Evolutionary conservation across 2,113 vertebrate species (phyloP).

Genomic region (Anser brachyrhynchus): DNA sequence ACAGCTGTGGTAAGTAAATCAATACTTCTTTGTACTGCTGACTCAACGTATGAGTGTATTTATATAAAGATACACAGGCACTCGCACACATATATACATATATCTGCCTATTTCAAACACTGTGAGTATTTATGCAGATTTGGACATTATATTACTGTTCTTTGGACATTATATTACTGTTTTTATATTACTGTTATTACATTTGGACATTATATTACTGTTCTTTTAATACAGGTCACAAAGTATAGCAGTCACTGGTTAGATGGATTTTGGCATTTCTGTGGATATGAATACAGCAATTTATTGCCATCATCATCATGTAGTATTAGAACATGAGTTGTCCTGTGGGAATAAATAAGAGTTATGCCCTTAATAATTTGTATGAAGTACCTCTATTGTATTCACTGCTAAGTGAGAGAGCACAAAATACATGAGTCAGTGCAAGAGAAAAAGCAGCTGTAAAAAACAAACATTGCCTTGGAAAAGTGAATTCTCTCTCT

Average conservation of each 20-base stretch:
- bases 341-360: not conserved
- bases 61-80: not conserved
- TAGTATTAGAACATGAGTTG: not conserved
- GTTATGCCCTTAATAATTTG: not conserved
- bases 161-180: no score
- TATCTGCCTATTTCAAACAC: not conserved
- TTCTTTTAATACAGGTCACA: not conserved
- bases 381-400: not conserved
- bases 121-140: not conserved
- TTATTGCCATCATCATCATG: not conserved
- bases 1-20: not conserved
- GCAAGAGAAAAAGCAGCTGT: not conserved
- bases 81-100: not conserved
- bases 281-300: not conserved
- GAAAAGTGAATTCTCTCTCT: not conserved
- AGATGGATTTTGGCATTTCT: not conserved
- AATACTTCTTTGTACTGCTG: not conserved
- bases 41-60: not conserved
- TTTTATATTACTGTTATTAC: no score
- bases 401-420: not conserved
- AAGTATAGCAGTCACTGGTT: not conserved
- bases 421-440: not conserved
- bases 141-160: not conserved
- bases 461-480: not conserved
- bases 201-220: no score